A percentile compares a stretch with the other conserved stretches of the same genome.
Conservation (phyloP, 2,888 invertebrate species). For the Monochamus alternatus region DNA sequence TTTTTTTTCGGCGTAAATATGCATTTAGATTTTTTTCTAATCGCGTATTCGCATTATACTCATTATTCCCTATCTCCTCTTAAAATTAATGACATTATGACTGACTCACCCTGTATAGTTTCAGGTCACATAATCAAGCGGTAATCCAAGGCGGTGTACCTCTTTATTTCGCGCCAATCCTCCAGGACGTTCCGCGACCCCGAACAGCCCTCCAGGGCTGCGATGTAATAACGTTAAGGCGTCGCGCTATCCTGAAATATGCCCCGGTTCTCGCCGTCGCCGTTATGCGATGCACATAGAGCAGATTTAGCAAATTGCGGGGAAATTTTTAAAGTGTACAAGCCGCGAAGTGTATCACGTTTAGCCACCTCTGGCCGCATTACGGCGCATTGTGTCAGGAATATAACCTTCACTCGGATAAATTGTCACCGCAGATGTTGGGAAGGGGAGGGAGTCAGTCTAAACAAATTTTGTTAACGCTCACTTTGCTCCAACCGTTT, state of each 20-base stretch:
- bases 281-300: slow-evolving; percentile 31
- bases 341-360: slow-evolving; percentile 31
- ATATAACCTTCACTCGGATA: slow-evolving; percentile 9
- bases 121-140: neutral
- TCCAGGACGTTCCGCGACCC: neutral
- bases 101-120: too few relatives aligned
- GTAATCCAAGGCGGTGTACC: neutral
- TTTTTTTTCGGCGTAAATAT: too few relatives aligned
- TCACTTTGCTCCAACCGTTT: too few relatives aligned
- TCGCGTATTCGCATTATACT: too few relatives aligned
- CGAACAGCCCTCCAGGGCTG: slow-evolving; percentile 5
- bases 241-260: slow-evolving; percentile 29
- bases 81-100: too few relatives aligned
- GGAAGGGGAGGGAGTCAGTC: neutral
- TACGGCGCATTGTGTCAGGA: slow-evolving; percentile 7
- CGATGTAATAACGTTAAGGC: slow-evolving; percentile 25
- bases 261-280: slow-evolving; percentile 10
- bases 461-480: too few relatives aligned
- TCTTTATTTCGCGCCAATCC: neutral
- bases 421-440: neutral
- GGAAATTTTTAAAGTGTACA: slow-evolving; percentile 31
- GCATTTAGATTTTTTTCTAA: too few relatives aligned
- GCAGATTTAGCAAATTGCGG: slow-evolving; percentile 33
- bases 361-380: slow-evolving; percentile 15
- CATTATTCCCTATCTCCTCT: too few relatives aligned